Evolutionary conservation across 2,113 vertebrate genomes (phyloP).

Genomic region (Capreolus pygargus): DNA sequence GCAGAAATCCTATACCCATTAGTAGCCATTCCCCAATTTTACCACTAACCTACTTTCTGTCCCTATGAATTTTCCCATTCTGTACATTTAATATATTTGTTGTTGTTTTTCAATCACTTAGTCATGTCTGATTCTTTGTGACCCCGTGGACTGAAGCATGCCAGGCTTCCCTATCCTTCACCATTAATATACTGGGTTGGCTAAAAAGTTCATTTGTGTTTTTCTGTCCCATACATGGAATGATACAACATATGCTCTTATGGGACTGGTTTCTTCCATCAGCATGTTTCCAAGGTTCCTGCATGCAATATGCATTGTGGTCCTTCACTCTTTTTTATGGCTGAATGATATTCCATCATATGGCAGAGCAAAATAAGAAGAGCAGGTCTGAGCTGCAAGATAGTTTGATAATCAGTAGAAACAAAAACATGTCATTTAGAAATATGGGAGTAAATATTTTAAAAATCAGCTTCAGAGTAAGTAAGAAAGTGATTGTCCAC

Average conservation of each 20-base stretch:
- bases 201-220: not conserved
- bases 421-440: not conserved
- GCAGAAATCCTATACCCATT: not conserved
- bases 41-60: not conserved
- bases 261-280: not conserved
- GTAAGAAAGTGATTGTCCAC: not conserved
- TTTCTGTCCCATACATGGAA: not conserved
- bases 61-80: not conserved
- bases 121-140: not conserved
- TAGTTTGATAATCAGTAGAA: not conserved
- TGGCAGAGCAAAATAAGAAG: not conserved
- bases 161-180: not conserved
- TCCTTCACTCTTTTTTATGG: not conserved
- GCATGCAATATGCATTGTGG: not conserved
- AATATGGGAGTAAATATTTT: not conserved
- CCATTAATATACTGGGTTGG: not conserved
- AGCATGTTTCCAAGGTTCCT: not conserved
- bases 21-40: not conserved
- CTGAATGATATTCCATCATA: not conserved
- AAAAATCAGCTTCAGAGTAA: not conserved
- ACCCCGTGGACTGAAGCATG: not conserved
- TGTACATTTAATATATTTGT: not conserved
- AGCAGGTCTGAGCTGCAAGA: not conserved
- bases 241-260: not conserved
- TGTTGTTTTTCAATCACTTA: not conserved